Conservation (phyloP, 2,888 invertebrate genomes). For the Idaea aversata region DNA sequence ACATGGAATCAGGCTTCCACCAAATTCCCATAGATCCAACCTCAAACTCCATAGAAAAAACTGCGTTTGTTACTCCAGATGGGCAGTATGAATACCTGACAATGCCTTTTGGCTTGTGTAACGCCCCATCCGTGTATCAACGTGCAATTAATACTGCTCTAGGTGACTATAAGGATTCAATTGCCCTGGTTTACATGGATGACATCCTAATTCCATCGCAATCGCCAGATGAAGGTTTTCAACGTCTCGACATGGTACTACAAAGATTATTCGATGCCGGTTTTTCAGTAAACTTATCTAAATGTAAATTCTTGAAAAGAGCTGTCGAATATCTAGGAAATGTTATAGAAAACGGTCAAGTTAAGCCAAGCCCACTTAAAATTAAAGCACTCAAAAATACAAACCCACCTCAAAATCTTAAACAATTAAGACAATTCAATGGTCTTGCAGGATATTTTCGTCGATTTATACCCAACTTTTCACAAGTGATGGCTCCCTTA, state of each 20-base stretch:
- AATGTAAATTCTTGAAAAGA: slow-evolving; percentile 28
- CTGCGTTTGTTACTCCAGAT: slow-evolving; percentile 31
- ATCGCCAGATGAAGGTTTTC: slow-evolving; percentile 18
- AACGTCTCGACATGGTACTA: slow-evolving; percentile 18
- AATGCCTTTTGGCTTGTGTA: slow-evolving; percentile 29
- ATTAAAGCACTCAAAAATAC: slow-evolving; percentile 34
- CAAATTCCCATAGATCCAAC: slow-evolving; percentile 5
- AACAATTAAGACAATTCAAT: slow-evolving; percentile 10
- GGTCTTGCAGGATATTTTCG: slow-evolving; percentile 29
- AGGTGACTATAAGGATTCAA: slow-evolving; percentile 15
- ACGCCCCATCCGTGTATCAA: slow-evolving; percentile 28
- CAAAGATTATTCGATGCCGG: slow-evolving; percentile 21
- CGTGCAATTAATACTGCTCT: slow-evolving; percentile 24
- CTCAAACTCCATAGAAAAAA: slow-evolving; percentile 16
- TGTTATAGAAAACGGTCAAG: slow-evolving; percentile 29
- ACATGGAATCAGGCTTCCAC: slow-evolving; percentile 24
- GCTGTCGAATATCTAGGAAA: slow-evolving; percentile 30
- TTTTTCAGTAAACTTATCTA: slow-evolving; percentile 28
- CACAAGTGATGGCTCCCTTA: slow-evolving; percentile 24
- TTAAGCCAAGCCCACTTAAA: slow-evolving; percentile 33
- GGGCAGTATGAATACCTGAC: slow-evolving; percentile 7
- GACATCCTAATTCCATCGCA: slow-evolving; percentile 22
- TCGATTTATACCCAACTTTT: slow-evolving; percentile 26
- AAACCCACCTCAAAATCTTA: slow-evolving; percentile 26
- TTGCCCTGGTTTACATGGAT: slow-evolving; percentile 26